Base-by-base conservation (phyloP, 2,113 vertebrate genomes). In the Pseudorectes ferrugineus region DNA sequence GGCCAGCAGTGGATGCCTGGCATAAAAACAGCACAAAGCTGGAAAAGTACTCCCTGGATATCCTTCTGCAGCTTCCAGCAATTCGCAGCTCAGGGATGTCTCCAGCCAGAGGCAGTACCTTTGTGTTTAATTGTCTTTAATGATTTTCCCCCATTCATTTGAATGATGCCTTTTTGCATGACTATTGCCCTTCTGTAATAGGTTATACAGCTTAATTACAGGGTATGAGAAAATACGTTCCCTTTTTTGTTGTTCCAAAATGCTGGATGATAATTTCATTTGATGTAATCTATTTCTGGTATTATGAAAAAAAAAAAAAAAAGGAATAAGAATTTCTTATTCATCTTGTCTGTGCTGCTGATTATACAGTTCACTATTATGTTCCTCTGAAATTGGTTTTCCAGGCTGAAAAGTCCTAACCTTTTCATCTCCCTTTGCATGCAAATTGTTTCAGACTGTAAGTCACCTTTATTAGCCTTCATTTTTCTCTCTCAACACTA, bases 121-220 rank as follows among this genome's bases (percentile, higher is more conserved):
- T 82, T 93, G 35, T 79, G 49, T 86, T 86, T 92, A 70, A 92
- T 71, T 80, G 38, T 46, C 88, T 68, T 52, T 61, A 73, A 76
- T 88, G 28, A 24, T 75, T 82, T 81, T 36, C 14, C 14, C 6
- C 26, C 14, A 8, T 52, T 36, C 10, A 11, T 72, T 57, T 79
- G 36, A 59, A 59, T 85, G 79, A 66, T 6, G 17, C n/a, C 21
- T 78, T 80, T 91, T 85, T 81, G 14, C 40, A 52, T 81, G 35
- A 48, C 28, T 86, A 1, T 55, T 91, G 31, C 36, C 22, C 40
- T 46, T 72, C 82, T 88, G 22, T 57, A 68, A 57, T 22, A 25
- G 23, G 29, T 51, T 77, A 55, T 35, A 52, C 52, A 78, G 31
- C 45, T 75, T 79, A 88, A 89, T 93, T 88, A 72, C 38, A 65